phyloP scores from a whole-genome alignment of 2,888 invertebrate genomes.

The Nomada lathburiana region DNA sequence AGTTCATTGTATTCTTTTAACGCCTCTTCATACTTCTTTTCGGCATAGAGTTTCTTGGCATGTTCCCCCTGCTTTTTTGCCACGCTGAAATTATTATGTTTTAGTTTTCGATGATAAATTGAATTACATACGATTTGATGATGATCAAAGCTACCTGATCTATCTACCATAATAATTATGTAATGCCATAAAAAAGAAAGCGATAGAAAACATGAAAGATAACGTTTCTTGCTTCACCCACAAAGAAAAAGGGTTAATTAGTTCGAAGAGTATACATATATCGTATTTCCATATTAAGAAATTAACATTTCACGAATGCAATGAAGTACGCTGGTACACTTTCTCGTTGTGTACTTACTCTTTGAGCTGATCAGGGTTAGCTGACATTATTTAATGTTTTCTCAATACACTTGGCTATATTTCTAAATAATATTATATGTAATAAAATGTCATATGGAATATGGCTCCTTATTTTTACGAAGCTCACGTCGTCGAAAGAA shows the following conservation, averaged over 20 bases:
- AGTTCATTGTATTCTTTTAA: constrained; percentile 94
- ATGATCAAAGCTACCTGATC: background rate
- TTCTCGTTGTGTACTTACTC: constrained; percentile 55
- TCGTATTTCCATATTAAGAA: background rate
- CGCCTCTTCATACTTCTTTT: constrained; percentile 95
- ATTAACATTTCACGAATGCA: background rate
- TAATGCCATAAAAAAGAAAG: constrained; percentile 13
- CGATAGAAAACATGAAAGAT: background rate
- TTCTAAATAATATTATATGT: background rate
- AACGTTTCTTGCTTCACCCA: background rate
- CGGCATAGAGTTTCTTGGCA: constrained; percentile 95
- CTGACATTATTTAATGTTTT: constrained; percentile 38
- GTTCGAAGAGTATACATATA: background rate
- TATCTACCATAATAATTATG: background rate
- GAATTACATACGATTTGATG: background rate
- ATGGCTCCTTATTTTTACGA: background rate
- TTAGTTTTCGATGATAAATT: background rate
- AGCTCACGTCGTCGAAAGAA: background rate
- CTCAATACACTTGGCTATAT: background rate
- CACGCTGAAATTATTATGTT: constrained; percentile 86
- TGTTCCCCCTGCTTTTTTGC: constrained; percentile 94
- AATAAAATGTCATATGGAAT: background rate
- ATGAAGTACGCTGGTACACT: background rate
- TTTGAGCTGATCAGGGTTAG: constrained; percentile 19
- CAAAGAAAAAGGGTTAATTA: background rate